Percentiles rank a stretch among this genome's conserved stretches.
Conservation (phyloP, 1,140 invertebrate genomes). For the Drosophila quadrilineata region DNA sequence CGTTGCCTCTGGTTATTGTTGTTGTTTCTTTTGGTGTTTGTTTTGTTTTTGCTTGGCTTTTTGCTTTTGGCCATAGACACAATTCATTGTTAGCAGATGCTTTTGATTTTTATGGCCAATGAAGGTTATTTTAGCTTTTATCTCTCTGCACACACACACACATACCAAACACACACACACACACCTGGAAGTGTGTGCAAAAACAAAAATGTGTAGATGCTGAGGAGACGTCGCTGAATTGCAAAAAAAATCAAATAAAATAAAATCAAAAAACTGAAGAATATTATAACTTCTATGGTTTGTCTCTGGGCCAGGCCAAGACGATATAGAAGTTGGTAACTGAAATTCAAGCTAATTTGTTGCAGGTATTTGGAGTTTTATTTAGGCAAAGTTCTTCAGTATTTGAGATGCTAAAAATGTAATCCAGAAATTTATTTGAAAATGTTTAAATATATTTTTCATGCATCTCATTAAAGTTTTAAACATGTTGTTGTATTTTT, state of each 20-base stretch:
- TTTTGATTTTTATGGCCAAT: constrained; percentile 77
- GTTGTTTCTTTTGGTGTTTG: constrained; percentile 10
- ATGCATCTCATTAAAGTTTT: too few relatives aligned
- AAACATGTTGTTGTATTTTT: background rate
- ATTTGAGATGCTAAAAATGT: too few relatives aligned
- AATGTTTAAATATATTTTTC: too few relatives aligned
- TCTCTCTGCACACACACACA: constrained; percentile 24
- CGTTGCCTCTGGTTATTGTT: constrained; percentile 1
- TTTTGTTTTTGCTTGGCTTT: constrained; percentile 26
- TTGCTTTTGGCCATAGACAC: constrained; percentile 58
- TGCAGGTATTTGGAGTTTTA: background rate
- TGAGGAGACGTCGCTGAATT: too few relatives aligned
- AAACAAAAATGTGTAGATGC: too few relatives aligned
- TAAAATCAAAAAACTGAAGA: too few relatives aligned
- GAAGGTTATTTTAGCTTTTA: constrained; percentile 73
- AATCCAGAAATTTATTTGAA: too few relatives aligned
- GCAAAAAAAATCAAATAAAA: too few relatives aligned
- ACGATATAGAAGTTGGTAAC: constrained; percentile 30
- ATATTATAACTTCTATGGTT: constrained; percentile 17
- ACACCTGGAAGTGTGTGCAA: too few relatives aligned
- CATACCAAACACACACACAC: background rate
- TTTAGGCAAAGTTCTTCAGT: too few relatives aligned
- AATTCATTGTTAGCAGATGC: constrained; percentile 65
- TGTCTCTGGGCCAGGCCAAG: background rate
- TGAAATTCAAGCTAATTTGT: constrained; percentile 6